These are phyloP conservation scores for Leptodactylus fuscus DNA, from an alignment of 2,113 vertebrate genomes.

Conservation along the genomic window DNA sequence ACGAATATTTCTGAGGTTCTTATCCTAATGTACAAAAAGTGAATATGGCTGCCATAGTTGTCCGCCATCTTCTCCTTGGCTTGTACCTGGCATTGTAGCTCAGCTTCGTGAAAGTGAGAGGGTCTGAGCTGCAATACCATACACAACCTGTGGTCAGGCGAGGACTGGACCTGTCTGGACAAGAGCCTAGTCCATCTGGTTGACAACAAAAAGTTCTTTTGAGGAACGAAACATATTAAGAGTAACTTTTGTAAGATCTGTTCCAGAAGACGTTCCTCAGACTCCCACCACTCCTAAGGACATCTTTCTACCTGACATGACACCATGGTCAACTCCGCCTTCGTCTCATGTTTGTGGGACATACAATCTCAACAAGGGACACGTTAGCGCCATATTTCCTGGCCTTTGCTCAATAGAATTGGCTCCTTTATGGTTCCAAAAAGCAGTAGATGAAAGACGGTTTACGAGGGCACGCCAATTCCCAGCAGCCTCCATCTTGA, in stretches of 20 bases:
- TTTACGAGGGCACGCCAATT: neutral
- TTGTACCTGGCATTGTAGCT: too few relatives aligned
- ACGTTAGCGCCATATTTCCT: neutral
- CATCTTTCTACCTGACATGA: neutral
- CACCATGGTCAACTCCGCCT: neutral
- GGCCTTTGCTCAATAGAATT: neutral
- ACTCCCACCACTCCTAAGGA: neutral
- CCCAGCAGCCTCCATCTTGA: conserved; percentile 21
- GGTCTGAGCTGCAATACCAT: too few relatives aligned
- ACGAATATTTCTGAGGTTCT: too few relatives aligned
- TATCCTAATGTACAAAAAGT: too few relatives aligned
- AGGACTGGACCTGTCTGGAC: too few relatives aligned
- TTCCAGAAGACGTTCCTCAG: neutral
- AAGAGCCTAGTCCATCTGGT: too few relatives aligned
- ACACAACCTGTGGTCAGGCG: too few relatives aligned
- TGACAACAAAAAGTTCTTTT: neutral
- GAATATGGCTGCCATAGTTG: too few relatives aligned
- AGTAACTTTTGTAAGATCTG: too few relatives aligned
- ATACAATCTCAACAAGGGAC: neutral
- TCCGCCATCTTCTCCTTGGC: too few relatives aligned
- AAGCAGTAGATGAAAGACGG: conserved; percentile 30
- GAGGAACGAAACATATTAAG: too few relatives aligned
- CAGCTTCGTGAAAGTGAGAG: too few relatives aligned
- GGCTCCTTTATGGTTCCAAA: neutral
- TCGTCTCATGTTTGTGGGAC: neutral